phyloP scores from a whole-genome alignment of 2,113 vertebrate genomes.

The Channa argus region DNA sequence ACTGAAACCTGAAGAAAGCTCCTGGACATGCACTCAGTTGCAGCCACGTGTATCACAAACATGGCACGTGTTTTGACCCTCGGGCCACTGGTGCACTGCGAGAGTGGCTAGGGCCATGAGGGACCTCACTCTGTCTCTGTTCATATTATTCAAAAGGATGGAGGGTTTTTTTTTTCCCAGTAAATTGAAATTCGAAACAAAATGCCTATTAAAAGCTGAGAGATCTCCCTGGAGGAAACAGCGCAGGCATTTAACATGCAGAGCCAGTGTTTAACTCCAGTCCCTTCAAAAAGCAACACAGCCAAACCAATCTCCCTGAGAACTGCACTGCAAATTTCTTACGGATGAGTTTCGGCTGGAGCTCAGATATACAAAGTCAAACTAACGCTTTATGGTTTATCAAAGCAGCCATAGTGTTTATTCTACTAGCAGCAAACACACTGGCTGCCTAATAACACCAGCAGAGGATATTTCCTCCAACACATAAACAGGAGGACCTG shows the following conservation, averaged over 20 bases:
- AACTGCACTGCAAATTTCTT: constrained; percentile 62
- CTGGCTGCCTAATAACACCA: constrained; percentile 60
- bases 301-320: constrained; percentile 68
- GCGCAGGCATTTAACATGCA: constrained; percentile 72
- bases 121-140: constrained; percentile 57
- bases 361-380: constrained; percentile 68
- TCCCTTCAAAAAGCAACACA: constrained; percentile 61
- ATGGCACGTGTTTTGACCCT: constrained; percentile 39
- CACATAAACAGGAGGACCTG: constrained; percentile 42
- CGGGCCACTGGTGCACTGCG: not conserved
- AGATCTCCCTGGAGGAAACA: constrained; percentile 63
- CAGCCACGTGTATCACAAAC: constrained; percentile 25
- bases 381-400: constrained; percentile 72
- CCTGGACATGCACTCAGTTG: constrained; percentile 1
- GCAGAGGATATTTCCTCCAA: constrained; percentile 52
- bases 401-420: constrained; percentile 68
- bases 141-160: constrained; percentile 67
- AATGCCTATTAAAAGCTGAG: constrained; percentile 72
- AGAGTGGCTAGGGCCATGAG: constrained; percentile 25
- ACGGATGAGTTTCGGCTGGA: constrained; percentile 59
- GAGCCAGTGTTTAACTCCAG: constrained; percentile 62
- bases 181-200: constrained; percentile 80
- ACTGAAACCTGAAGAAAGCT: constrained; percentile 1
- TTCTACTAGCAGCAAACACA: constrained; percentile 61
- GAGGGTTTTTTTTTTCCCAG: constrained; percentile 36